Percentiles rank a stretch among this genome's conserved stretches.
Evolutionary conservation across 2,113 vertebrate genomes (phyloP).

Genomic region (Brevimyrus niger): DNA sequence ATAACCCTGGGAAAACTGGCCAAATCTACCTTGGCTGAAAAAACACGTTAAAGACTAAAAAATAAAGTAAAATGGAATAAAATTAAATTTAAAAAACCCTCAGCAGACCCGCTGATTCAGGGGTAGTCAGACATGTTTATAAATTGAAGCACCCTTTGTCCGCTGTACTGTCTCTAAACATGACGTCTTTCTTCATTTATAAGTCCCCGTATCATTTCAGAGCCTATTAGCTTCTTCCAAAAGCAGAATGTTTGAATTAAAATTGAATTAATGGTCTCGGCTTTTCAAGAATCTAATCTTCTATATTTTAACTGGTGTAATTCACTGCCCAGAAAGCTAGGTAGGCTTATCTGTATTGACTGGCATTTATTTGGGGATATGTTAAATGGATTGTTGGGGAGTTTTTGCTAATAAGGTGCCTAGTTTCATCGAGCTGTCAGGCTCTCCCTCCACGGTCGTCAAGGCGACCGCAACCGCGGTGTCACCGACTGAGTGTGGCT

Average conservation of each 20-base stretch:
- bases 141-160: neutral
- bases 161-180: neutral
- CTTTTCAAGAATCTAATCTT: neutral
- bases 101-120: neutral
- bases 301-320: neutral
- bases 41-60: neutral
- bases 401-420: neutral
- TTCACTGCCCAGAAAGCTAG: neutral
- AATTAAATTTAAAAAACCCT: neutral
- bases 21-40: slow-evolving; percentile 9
- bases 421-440: neutral
- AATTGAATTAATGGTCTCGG: neutral
- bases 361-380: neutral
- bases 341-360: neutral
- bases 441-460: neutral
- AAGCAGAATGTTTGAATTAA: neutral
- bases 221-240: neutral
- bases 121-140: neutral
- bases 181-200: neutral
- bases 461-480: neutral
- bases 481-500: slow-evolving; percentile 1
- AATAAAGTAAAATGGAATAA: neutral
- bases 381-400: neutral
- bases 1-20: neutral
- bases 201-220: neutral